Conservation (phyloP, 2,113 vertebrate genomes). For the Seriola quinqueradiata region DNA sequence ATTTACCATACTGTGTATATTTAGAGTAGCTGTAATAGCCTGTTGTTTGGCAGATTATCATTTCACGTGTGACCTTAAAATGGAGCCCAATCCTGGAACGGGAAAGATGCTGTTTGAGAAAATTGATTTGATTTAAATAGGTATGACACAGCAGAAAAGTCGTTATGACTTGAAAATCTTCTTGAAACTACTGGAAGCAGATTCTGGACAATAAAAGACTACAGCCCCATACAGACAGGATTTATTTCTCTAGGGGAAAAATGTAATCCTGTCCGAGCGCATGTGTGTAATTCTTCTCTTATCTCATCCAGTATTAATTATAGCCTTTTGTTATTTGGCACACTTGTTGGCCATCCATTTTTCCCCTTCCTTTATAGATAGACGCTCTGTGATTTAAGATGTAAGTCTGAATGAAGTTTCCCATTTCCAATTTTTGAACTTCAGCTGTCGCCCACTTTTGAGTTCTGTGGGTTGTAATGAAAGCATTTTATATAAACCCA, state of each 20-base stretch:
- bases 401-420: background rate
- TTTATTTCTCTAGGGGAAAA: slow-evolving; percentile 24
- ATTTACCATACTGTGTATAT: slow-evolving; percentile 37
- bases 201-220: slow-evolving; percentile 21
- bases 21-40: slow-evolving; percentile 39
- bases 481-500: background rate
- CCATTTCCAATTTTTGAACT: background rate
- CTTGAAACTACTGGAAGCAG: slow-evolving; percentile 7
- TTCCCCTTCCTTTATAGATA: background rate
- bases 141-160: slow-evolving; percentile 7
- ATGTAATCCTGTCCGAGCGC: slow-evolving; percentile 15
- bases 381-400: background rate
- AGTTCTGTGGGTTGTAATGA: background rate
- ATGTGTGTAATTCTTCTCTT: slow-evolving; percentile 13
- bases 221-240: slow-evolving; percentile 37
- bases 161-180: slow-evolving; percentile 9
- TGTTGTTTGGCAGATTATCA: slow-evolving; percentile 53
- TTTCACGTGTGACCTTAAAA: slow-evolving; percentile 49
- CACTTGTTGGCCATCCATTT: background rate
- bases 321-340: slow-evolving; percentile 19
- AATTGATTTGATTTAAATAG: slow-evolving; percentile 13
- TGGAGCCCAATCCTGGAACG: slow-evolving; percentile 67
- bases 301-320: slow-evolving; percentile 18
- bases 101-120: slow-evolving; percentile 31
- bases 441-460: background rate